phyloP scores from a whole-genome alignment of 1,140 invertebrate species.

The Hylaeus volcanicus region DNA sequence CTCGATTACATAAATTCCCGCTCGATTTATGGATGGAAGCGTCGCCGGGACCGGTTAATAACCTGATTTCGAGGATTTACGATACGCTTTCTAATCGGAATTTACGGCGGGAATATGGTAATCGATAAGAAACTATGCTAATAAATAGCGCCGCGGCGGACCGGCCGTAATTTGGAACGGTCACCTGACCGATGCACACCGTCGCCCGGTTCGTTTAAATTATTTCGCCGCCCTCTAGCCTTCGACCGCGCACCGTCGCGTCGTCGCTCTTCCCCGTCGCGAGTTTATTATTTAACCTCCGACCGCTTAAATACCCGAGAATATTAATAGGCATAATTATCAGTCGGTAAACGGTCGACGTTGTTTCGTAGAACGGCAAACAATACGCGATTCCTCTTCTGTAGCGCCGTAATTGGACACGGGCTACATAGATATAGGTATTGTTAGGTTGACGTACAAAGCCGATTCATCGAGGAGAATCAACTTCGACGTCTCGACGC shows the following conservation, averaged over 20 bases:
- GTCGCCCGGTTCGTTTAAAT: slow-evolving; percentile 6
- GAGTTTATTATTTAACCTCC: slow-evolving; percentile 3
- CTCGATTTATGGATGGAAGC: slow-evolving; percentile 33
- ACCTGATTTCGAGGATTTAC: slow-evolving; percentile 47
- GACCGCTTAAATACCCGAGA: background rate
- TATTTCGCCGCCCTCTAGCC: slow-evolving; percentile 14
- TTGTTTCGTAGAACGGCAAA: background rate
- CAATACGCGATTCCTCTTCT: background rate
- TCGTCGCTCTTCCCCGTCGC: background rate
- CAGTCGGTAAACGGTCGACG: background rate
- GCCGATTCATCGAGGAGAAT: slow-evolving; percentile 12
- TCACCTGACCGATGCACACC: slow-evolving; percentile 34
- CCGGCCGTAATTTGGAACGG: slow-evolving; percentile 23
- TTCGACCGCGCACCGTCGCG: background rate
- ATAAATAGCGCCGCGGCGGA: slow-evolving; percentile 30
- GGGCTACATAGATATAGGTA: slow-evolving; percentile 4
- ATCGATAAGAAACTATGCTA: slow-evolving; percentile 53
- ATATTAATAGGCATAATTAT: background rate
- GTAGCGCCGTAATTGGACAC: slow-evolving; percentile 18
- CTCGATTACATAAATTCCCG: slow-evolving; percentile 41
- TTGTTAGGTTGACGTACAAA: slow-evolving; percentile 30
- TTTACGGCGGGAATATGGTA: slow-evolving; percentile 42
- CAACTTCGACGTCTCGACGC: slow-evolving; percentile 20
- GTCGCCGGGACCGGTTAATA: slow-evolving; percentile 35
- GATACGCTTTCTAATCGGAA: slow-evolving; percentile 50